A percentile compares a stretch with the other conserved stretches of the same genome.
These are phyloP conservation scores for Rhagophthalmus giganteus DNA, from an alignment of 2,888 invertebrate species.

Conservation along the genomic window DNA sequence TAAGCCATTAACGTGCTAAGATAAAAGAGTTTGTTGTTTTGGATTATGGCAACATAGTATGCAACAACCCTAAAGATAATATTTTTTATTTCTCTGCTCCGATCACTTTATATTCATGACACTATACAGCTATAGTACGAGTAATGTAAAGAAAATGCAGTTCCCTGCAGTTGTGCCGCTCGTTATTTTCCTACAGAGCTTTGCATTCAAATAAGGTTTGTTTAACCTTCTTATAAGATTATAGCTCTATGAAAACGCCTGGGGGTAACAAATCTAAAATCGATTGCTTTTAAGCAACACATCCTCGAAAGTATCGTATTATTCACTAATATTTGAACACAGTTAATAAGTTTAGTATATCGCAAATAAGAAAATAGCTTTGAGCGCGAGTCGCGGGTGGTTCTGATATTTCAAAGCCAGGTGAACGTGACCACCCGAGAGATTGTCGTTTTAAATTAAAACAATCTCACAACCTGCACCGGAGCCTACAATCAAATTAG, in stretches of 20 bases:
- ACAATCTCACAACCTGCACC: conserved; percentile 1
- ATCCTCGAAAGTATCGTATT: neutral
- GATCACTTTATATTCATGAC: no score
- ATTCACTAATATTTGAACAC: neutral
- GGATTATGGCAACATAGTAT: no score
- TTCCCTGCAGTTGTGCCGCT: neutral
- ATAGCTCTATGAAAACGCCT: conserved; percentile 13
- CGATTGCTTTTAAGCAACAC: conserved; percentile 5
- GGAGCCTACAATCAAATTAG: conserved; percentile 6
- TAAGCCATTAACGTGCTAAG: no score
- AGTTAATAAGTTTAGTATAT: neutral
- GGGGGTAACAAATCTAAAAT: conserved; percentile 19
- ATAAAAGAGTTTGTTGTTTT: no score
- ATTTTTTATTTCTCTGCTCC: no score
- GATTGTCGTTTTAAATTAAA: conserved; percentile 6
- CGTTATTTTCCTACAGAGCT: conserved; percentile 16
- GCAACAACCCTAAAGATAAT: no score
- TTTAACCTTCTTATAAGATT: conserved; percentile 14
- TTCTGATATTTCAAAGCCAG: neutral
- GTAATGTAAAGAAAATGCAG: no score
- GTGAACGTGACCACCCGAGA: conserved; percentile 1
- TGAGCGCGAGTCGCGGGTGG: neutral
- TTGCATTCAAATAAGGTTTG: conserved; percentile 17
- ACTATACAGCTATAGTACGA: no score
- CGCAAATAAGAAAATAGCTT: neutral